These are phyloP conservation scores for Sphyrna mokarran DNA, from an alignment of 2,113 vertebrate genomes.

Conservation along the genomic window DNA sequence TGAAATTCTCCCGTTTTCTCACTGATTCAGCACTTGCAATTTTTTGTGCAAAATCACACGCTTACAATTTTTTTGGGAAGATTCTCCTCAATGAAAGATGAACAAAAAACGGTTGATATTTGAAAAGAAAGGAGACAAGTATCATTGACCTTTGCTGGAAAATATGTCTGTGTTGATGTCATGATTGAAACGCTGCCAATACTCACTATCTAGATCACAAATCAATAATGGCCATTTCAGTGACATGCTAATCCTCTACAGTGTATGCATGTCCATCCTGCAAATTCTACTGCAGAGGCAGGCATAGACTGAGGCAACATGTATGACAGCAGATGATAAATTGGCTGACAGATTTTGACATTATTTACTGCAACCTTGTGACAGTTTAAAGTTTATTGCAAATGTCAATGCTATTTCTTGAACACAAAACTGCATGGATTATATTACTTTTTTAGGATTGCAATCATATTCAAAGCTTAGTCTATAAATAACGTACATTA, in stretches of 20 bases:
- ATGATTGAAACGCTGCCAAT: not conserved
- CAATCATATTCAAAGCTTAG: not conserved
- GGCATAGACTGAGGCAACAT: not conserved
- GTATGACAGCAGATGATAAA: not conserved
- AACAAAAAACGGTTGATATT: not conserved
- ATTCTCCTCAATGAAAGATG: not conserved
- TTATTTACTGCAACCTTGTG: constrained; percentile 1
- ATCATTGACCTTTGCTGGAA: not conserved
- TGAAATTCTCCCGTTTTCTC: no score
- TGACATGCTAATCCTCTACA: not conserved
- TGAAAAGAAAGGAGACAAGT: not conserved
- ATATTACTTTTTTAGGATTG: not conserved
- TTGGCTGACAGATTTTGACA: not conserved
- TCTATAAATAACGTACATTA: not conserved
- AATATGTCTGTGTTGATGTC: not conserved
- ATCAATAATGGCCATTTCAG: not conserved
- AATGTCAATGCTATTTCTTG: not conserved
- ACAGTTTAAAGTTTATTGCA: not conserved
- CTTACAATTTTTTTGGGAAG: no score
- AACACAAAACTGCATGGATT: not conserved
- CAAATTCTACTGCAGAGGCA: not conserved
- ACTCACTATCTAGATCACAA: not conserved
- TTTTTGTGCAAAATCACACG: no score
- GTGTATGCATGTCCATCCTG: not conserved
- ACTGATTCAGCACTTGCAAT: no score